A percentile compares a stretch with the other conserved stretches of the same genome.
These are phyloP conservation scores for Carapus acus DNA, from an alignment of 2,797 vertebrate species.

Conservation along the genomic window DNA sequence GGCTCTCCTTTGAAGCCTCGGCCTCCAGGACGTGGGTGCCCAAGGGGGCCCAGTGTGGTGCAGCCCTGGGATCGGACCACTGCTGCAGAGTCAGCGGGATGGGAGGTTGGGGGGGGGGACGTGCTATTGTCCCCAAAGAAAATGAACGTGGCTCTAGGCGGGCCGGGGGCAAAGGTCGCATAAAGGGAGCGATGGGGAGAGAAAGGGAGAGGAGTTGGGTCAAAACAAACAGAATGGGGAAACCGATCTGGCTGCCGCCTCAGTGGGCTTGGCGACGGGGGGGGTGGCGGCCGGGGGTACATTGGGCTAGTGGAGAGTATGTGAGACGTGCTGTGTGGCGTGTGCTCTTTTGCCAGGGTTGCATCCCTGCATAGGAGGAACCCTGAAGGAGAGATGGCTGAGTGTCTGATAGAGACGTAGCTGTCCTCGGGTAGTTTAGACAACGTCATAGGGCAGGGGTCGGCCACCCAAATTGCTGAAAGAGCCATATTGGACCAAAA, in stretches of 20 bases:
- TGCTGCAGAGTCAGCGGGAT: conserved; percentile 49
- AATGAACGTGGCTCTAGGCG: conserved; percentile 69
- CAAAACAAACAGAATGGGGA: conserved; percentile 59
- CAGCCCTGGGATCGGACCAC: conserved; percentile 47
- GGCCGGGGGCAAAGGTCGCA: conserved; percentile 49
- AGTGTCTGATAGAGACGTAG: no score
- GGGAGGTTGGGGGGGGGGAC: conserved; percentile 1
- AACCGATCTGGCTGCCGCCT: conserved; percentile 35
- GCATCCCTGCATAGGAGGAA: no score
- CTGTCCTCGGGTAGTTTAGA: no score
- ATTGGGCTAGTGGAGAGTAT: no score
- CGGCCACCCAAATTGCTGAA: no score
- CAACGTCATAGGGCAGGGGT: no score
- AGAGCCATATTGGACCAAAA: no score
- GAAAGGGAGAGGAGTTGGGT: conserved; percentile 16
- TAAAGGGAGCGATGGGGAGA: conserved; percentile 49
- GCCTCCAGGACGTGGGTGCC: conserved; percentile 52
- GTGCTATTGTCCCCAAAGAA: conserved; percentile 70
- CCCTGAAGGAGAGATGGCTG: no score
- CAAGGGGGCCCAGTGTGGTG: conserved; percentile 48
- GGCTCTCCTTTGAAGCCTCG: conserved; percentile 61
- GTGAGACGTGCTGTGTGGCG: conserved; percentile 7
- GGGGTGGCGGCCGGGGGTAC: no score
- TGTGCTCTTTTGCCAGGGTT: not conserved
- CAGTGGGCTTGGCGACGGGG: conserved; percentile 22